Evolutionary conservation across 2,888 invertebrate genomes (phyloP).

Genomic region (Ormyrus thymus): DNA sequence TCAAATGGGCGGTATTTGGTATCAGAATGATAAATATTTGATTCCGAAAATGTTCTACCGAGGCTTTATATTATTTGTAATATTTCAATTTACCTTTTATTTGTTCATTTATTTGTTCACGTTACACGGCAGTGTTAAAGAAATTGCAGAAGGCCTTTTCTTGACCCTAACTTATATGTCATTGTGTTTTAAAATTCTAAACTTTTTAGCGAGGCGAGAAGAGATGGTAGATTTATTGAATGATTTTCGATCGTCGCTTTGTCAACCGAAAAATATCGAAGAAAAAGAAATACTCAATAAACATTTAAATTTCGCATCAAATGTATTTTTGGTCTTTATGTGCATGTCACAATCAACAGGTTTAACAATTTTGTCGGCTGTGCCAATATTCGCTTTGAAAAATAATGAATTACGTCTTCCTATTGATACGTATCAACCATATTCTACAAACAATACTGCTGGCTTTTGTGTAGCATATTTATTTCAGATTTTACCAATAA

Average conservation of each 20-base stretch:
- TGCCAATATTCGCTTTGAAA: slow-evolving; percentile 32
- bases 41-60: slow-evolving; percentile 34
- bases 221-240: slow-evolving; percentile 30
- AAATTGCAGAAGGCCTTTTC: slow-evolving; percentile 42
- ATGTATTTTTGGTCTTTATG: slow-evolving; percentile 35
- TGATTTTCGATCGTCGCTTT: slow-evolving; percentile 16
- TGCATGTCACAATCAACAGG: slow-evolving; percentile 34
- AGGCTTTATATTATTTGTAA: slow-evolving; percentile 5
- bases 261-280: slow-evolving; percentile 15
- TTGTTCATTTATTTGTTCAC: slow-evolving; percentile 16
- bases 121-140: slow-evolving; percentile 22
- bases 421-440: slow-evolving; percentile 46
- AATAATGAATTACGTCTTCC: slow-evolving; percentile 22
- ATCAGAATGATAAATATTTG: neutral
- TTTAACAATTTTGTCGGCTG: neutral
- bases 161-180: slow-evolving; percentile 27
- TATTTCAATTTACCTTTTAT: slow-evolving; percentile 30
- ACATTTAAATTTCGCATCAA: neutral
- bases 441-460: slow-evolving; percentile 1
- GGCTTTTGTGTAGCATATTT: slow-evolving; percentile 32
- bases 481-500: slow-evolving; percentile 27
- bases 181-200: slow-evolving; percentile 38
- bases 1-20: slow-evolving; percentile 47
- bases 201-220: slow-evolving; percentile 23
- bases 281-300: slow-evolving; percentile 35